Evolutionary conservation across 1,140 invertebrate species (phyloP).

Genomic region (Heliothis virescens): DNA sequence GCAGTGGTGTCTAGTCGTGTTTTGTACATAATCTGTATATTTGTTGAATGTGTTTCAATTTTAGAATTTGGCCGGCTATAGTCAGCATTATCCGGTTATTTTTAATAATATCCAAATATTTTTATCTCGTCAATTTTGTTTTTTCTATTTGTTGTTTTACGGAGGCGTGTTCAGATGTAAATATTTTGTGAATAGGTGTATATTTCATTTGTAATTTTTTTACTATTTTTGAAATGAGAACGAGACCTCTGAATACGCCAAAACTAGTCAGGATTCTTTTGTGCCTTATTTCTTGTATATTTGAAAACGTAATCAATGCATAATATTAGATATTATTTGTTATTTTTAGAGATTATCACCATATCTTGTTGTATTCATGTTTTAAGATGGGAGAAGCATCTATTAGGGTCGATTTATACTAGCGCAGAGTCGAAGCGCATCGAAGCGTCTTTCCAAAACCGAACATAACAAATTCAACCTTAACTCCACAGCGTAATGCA

Average conservation of each 20-base stretch:
- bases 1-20: constrained; percentile 34
- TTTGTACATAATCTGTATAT: constrained; percentile 31
- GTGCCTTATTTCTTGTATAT: constrained; percentile 45
- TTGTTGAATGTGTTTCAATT: constrained; percentile 16
- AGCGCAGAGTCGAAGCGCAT: too few relatives aligned
- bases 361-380: constrained; percentile 36
- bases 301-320: constrained; percentile 30
- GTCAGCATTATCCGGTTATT: constrained; percentile 26
- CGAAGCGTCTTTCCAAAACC: too few relatives aligned
- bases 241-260: constrained; percentile 15
- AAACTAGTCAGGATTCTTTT: constrained; percentile 43
- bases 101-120: constrained; percentile 13
- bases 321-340: constrained; percentile 34
- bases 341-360: constrained; percentile 52
- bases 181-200: background rate
- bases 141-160: constrained; percentile 14
- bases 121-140: constrained; percentile 1
- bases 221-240: background rate
- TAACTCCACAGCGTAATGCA: too few relatives aligned
- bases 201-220: background rate
- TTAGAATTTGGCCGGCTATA: constrained; percentile 15
- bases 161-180: constrained; percentile 19
- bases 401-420: too few relatives aligned
- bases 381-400: background rate
- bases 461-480: too few relatives aligned